Base-by-base conservation (phyloP, 2,888 invertebrate species). In the Andrena minutula region DNA sequence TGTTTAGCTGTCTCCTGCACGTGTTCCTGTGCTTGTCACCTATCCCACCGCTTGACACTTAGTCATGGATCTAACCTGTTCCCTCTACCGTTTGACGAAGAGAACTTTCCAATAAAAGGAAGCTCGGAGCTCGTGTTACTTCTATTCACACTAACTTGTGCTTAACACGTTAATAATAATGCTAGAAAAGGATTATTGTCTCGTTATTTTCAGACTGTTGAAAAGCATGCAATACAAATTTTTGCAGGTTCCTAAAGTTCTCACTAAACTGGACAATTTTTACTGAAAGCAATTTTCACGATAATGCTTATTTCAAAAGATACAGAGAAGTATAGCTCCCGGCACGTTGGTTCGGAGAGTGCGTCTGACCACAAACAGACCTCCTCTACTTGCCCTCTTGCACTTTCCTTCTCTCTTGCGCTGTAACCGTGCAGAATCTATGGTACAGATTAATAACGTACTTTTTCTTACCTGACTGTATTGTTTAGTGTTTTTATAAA, bases 11-110 rank as follows among this genome's bases (percentile, higher is more conserved):
- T 75, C 66, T 56, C 53, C 47, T 49, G 70, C 79, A 70, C 56
- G 41, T 79, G 73, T 78, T 73, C 51, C 65, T 51, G 68, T 49
- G 49, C 49, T 32, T 82, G 79, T 69, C 78, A 63, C 12, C 47
- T 26, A 56, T 47, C 20, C 23, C n/a, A n/a, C 28, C 26, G 12
- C 56, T 12, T 68, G 75, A 66, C 66, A 61, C 30, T 51, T 30
- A 41, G 26, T 53, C 61, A 20, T n/a, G 26, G 1, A 26, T 47
- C 23, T 32, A 4, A 61, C 63, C n/a, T n/a, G 30, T n/a, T 47
- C 41, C 7, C 30, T 70, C 7, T 20, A 20, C 12, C 30, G n/a
- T 23, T 68, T 10, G 41, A 41, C 4, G 10, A n/a, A 8, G 16
- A 30, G 28, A 10, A 47, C 28, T 70, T 60, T 20, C 28, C 0